Evolutionary conservation across 2,888 invertebrate genomes (phyloP).

Genomic region (Megaustenia siamemsis): DNA sequence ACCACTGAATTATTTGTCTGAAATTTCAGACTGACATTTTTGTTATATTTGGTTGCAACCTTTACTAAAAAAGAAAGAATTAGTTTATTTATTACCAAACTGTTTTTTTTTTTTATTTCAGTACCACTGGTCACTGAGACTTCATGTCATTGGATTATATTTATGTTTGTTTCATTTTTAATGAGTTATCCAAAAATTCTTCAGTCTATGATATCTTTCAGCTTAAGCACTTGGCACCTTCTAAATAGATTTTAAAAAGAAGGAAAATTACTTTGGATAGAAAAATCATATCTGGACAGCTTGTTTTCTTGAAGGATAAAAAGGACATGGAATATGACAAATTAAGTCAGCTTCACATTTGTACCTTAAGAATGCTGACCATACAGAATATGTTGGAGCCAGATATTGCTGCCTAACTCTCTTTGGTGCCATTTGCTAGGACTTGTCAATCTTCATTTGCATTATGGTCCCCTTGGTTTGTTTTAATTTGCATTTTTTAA

Average conservation of each 20-base stretch:
- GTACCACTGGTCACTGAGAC: not conserved
- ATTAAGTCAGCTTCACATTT: not conserved
- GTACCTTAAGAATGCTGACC: not conserved
- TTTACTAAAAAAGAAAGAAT: constrained; percentile 31
- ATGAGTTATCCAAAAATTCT: constrained; percentile 26
- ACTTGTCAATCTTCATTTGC: constrained; percentile 41
- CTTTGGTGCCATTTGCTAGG: constrained; percentile 53
- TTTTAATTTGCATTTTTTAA: constrained; percentile 70
- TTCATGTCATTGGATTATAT: constrained; percentile 16
- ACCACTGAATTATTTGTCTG: not conserved
- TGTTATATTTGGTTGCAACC: constrained; percentile 31
- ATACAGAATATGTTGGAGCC: not conserved
- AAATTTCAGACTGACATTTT: not conserved
- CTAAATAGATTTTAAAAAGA: not conserved
- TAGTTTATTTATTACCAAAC: constrained; percentile 16
- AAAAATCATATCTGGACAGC: no score
- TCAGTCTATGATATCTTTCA: constrained; percentile 54
- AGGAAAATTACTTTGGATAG: no score
- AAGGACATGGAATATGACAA: not conserved
- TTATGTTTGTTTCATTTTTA: constrained; percentile 39
- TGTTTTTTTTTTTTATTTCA: constrained; percentile 37
- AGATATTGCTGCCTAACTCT: not conserved
- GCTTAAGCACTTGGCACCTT: constrained; percentile 19
- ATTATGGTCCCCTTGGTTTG: constrained; percentile 59
- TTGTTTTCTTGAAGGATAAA: no score